Evolutionary conservation across 1,140 invertebrate species (phyloP).

Genomic region (Rhynchophorus ferrugineus): DNA sequence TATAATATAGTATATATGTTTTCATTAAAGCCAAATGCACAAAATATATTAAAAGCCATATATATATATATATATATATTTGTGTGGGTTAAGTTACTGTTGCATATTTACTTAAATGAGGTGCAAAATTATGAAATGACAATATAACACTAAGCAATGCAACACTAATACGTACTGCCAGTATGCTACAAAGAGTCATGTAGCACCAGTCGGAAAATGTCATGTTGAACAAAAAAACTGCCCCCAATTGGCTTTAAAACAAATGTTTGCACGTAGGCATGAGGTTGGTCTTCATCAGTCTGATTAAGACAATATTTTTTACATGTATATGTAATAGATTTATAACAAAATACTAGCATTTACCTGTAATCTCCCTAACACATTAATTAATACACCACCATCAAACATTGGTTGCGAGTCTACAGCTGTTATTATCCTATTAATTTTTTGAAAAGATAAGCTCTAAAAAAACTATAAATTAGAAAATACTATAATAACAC

Average conservation of each 20-base stretch:
- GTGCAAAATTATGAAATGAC: no score
- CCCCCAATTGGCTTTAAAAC: constrained; percentile 78
- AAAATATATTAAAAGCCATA: no score
- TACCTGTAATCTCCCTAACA: constrained; percentile 88
- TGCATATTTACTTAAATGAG: no score
- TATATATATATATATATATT: no score
- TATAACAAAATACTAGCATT: constrained; percentile 30
- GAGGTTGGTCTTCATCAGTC: constrained; percentile 88
- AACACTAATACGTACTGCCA: constrained; percentile 22
- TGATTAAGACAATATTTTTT: constrained; percentile 35
- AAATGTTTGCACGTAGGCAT: constrained; percentile 87
- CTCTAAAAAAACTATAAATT: constrained; percentile 49
- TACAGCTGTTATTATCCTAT: constrained; percentile 82
- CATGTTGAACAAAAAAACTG: constrained; percentile 85
- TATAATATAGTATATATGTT: no score
- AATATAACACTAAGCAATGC: background rate
- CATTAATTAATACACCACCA: constrained; percentile 88
- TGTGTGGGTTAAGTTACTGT: no score
- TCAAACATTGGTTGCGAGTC: constrained; percentile 95
- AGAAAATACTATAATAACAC: constrained; percentile 1
- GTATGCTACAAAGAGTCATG: constrained; percentile 55
- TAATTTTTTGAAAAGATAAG: constrained; percentile 88
- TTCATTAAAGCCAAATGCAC: no score
- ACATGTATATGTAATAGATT: background rate
- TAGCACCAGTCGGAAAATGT: constrained; percentile 81